Base-by-base conservation (phyloP, 2,113 vertebrate species). In the Megaceryle torquata region DNA sequence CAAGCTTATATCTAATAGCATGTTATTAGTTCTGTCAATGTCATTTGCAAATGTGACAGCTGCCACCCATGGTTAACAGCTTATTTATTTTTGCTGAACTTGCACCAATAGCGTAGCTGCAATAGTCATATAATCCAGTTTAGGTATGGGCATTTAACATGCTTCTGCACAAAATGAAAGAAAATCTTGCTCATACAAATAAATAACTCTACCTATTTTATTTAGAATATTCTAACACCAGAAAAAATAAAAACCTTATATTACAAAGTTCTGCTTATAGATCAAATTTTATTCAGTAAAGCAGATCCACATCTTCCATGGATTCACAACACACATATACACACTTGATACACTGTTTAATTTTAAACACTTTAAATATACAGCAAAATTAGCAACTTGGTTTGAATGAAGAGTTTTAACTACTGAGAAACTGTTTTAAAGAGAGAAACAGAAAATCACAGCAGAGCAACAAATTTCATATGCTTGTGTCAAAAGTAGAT, bases 101-200 rank as follows among this genome's bases (percentile, higher is more conserved):
- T 0, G 0, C 26, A 71, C 4, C 18, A 88, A n/a, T 14, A 59
- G n/a, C 26, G 6, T 20, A 11, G 12, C 22, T 35, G 60, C 44
- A 76, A 6, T 10, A 82, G 12, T 56, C 5, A 56, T 22, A 67
- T 48, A 64, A 78, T 28, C 20, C 31, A 80, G 22, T 54, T 37
- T 56, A 92, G 18, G 6, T 41, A 28, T 15, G 22, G 35, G 8
- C 9, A 88, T 59, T 37, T 78, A 54, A 65, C 4, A 0, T 86
- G 37, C 8, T 77, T 77, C 6, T 86, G 1, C 37, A 71, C 15
- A 86, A 88, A 86, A 86, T 26, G 5, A 81, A 39, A 43, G 21
- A 80, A 94, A 61, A 70, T 68, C 33, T 41, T 72, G 6, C 28
- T 39, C 7, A 12, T 67, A 11, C 39, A 67, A 57, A 68, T 26